Evolutionary conservation across 2,888 invertebrate genomes (phyloP), one percentile per base, ranked within the genome.

Genomic region (Patella pellucida): DNA sequence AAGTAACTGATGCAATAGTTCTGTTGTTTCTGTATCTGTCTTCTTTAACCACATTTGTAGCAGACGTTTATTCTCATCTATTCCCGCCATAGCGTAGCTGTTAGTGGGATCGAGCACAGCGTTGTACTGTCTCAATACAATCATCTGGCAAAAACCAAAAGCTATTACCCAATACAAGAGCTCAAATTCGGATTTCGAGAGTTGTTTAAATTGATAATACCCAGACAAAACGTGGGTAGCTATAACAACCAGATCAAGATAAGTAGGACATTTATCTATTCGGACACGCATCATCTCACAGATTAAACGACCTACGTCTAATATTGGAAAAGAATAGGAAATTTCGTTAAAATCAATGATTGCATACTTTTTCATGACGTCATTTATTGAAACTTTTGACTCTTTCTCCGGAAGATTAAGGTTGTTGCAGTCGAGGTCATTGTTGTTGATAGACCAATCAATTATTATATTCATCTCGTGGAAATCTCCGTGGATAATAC

Each of bases 221-320:
- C 75, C 75, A 1, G 75, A 68, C 12, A 75, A 5, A 19, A 75
- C 23, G 23, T 75, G 71, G 12, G 71, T 68, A 11, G 71, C 75
- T 12, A 75, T 52, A 15, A 41, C 67, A 12, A 71, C 15, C 71
- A 71, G 15, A 3, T 71, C 23, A 41, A 71, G 52, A 14, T 52
- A 54, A 41, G 62, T 52, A 50, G 41, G 41, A 41, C 9, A 41
- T 41, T 41, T 41, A 7, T 41, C 7, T 41, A 41, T 41, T 41
- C 71, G 71, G 56, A 71, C 75, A n/a, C n/a, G 67, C 75, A 75
- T 75, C 75, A 75, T 71, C 68, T 75, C 75, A 11, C 71, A 67
- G 2, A 75, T 75, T 23, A 75, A 56, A 9, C 71, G 75, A 15
- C 31, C 31, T 9, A 75, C 27, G n/a, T 75, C 75, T n/a, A 71